A percentile compares a stretch with the other conserved stretches of the same genome.
These are phyloP conservation scores for Xiphophorus couchianus DNA, from an alignment of 2,113 vertebrate genomes.

Conservation along the genomic window DNA sequence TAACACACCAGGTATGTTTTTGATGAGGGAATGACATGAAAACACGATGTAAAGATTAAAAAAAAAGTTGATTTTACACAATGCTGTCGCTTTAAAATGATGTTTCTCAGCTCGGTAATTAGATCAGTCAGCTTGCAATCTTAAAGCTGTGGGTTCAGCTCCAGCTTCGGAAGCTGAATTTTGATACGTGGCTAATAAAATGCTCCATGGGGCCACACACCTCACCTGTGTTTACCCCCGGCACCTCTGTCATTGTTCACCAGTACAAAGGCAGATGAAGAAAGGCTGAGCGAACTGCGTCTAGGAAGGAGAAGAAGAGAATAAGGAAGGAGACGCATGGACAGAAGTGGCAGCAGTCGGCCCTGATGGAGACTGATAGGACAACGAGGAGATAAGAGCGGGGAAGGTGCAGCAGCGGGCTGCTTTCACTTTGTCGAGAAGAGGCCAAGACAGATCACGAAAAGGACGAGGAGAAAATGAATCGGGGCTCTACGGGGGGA, in stretches of 20 bases:
- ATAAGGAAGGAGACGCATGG: slow-evolving; percentile 71
- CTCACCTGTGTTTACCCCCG: slow-evolving; percentile 14
- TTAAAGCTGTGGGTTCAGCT: too few relatives aligned
- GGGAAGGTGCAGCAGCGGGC: slow-evolving; percentile 58
- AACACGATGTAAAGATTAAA: too few relatives aligned
- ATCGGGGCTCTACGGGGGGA: slow-evolving; percentile 50
- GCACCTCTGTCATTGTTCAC: slow-evolving; percentile 33
- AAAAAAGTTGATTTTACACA: too few relatives aligned
- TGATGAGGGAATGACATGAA: too few relatives aligned
- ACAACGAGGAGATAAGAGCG: slow-evolving; percentile 66
- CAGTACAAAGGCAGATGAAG: slow-evolving; percentile 56
- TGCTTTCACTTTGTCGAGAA: slow-evolving; percentile 43
- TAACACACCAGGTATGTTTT: too few relatives aligned
- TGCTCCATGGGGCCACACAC: background rate
- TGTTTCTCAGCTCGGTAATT: too few relatives aligned
- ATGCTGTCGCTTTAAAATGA: too few relatives aligned
- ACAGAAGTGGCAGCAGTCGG: slow-evolving; percentile 75
- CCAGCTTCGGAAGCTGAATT: background rate
- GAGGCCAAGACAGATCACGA: slow-evolving; percentile 61
- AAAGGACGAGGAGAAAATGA: slow-evolving; percentile 53
- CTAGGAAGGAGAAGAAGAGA: slow-evolving; percentile 42
- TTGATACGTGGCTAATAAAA: background rate
- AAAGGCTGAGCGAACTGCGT: slow-evolving; percentile 38
- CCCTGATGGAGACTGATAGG: slow-evolving; percentile 75
- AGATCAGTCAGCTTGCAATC: background rate